Conservation (phyloP, 2,113 vertebrate species). For the Paradoxurus hermaphroditus region DNA sequence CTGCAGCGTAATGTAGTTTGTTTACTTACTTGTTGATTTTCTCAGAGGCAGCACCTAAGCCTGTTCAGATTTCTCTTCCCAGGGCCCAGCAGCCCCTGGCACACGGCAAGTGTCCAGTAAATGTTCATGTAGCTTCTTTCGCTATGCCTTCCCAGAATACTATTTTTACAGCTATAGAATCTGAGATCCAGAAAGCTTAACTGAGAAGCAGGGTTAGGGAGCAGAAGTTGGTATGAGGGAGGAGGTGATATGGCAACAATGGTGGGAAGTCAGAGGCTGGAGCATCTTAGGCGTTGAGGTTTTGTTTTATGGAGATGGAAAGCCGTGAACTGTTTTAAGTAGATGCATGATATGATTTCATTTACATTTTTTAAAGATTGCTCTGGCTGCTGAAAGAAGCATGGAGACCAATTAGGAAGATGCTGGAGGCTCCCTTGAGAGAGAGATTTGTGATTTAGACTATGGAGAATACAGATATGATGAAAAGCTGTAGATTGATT, state of each 20-base stretch:
- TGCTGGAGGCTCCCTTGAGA: background rate
- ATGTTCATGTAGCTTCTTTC: background rate
- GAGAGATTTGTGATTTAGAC: background rate
- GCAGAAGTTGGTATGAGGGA: background rate
- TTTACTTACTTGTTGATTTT: background rate
- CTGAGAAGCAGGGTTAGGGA: background rate
- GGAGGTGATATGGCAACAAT: accelerated
- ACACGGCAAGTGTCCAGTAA: background rate
- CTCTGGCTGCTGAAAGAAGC: constrained; percentile 16
- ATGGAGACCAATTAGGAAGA: constrained; percentile 19
- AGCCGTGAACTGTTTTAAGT: background rate
- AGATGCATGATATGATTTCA: background rate
- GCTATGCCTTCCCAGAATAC: background rate
- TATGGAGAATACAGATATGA: background rate
- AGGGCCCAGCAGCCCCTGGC: background rate
- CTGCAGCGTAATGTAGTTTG: background rate
- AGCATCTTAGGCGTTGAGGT: background rate
- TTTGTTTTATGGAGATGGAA: background rate
- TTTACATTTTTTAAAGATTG: constrained; percentile 32
- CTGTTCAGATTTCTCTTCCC: background rate
- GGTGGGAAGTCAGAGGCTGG: background rate
- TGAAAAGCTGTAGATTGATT: background rate
- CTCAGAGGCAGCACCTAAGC: background rate
- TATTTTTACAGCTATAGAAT: background rate
- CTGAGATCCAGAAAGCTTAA: background rate